phyloP scores from a whole-genome alignment of 2,113 vertebrate species.

The Crotalus helleri region DNA sequence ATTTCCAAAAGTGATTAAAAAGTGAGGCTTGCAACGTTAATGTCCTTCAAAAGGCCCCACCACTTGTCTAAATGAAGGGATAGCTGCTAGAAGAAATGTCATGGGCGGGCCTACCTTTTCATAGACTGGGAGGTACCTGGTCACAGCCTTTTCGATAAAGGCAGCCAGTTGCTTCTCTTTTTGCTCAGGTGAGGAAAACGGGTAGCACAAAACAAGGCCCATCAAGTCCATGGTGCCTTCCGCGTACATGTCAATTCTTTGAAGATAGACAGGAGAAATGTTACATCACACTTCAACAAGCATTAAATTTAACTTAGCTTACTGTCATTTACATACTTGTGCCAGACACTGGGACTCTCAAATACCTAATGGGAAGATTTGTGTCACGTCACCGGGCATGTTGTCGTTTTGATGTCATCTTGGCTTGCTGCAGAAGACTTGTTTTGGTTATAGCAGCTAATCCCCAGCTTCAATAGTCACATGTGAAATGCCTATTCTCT shows the following conservation, averaged over 20 bases:
- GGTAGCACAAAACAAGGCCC: constrained; percentile 71
- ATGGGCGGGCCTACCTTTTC: constrained; percentile 76
- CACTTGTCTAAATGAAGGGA: not conserved
- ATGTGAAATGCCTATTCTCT: not conserved
- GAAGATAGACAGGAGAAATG: not conserved
- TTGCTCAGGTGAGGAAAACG: constrained; percentile 67
- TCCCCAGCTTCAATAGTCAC: not conserved
- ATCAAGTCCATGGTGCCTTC: constrained; percentile 81
- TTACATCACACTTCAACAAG: not conserved
- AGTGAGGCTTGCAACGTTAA: too few species aligned
- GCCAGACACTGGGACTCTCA: not conserved
- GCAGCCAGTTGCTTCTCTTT: constrained; percentile 64
- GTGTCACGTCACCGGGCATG: not conserved
- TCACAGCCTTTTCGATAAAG: constrained; percentile 71
- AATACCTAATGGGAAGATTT: not conserved
- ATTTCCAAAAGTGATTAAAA: too few species aligned
- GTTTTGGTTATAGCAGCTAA: not conserved
- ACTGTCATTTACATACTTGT: not conserved
- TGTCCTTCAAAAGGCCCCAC: too few species aligned
- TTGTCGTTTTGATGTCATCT: not conserved
- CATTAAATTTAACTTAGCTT: not conserved
- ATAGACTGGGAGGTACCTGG: constrained; percentile 81
- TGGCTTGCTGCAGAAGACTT: not conserved
- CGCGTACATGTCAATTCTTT: constrained; percentile 85
- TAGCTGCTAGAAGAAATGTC: not conserved